phyloP scores from a whole-genome alignment of 1,140 invertebrate species.

The Aculops lycopersici region DNA sequence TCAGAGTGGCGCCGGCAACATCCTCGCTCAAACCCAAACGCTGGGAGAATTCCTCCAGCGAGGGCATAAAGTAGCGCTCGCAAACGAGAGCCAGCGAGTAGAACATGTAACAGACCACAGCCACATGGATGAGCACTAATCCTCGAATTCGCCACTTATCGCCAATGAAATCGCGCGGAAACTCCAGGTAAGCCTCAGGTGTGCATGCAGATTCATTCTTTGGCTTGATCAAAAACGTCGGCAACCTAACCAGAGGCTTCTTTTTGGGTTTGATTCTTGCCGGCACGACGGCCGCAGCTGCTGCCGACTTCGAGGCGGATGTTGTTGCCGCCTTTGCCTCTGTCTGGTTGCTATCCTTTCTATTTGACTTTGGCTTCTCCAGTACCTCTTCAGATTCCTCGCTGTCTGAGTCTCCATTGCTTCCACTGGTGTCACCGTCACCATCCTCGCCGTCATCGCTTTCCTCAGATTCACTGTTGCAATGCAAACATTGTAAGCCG shows the following conservation, averaged over 20 bases:
- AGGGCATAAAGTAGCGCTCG: slow-evolving; percentile 14
- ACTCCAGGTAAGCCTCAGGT: slow-evolving; percentile 12
- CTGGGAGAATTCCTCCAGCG: slow-evolving; percentile 14
- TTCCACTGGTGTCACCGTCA: neutral
- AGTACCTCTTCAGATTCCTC: neutral
- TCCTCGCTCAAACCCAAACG: slow-evolving; percentile 14
- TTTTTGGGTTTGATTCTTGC: neutral
- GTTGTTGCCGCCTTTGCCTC: neutral
- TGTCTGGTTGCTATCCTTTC: neutral
- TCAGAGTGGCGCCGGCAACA: slow-evolving; percentile 14
- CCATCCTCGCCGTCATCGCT: neutral
- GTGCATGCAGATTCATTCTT: neutral
- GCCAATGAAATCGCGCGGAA: slow-evolving; percentile 14
- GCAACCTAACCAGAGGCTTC: neutral
- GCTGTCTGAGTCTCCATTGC: neutral
- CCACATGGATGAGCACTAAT: slow-evolving; percentile 15
- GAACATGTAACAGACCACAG: slow-evolving; percentile 18
- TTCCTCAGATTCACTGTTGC: neutral
- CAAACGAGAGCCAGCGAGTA: slow-evolving; percentile 15
- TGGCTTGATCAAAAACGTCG: neutral
- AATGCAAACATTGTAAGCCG: neutral
- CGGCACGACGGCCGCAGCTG: neutral
- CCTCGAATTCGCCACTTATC: slow-evolving; percentile 13
- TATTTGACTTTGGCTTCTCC: neutral
- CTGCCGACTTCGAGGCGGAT: neutral